Evolutionary conservation across 2,888 invertebrate genomes (phyloP).

Genomic region (Pyrochroa serraticornis): DNA sequence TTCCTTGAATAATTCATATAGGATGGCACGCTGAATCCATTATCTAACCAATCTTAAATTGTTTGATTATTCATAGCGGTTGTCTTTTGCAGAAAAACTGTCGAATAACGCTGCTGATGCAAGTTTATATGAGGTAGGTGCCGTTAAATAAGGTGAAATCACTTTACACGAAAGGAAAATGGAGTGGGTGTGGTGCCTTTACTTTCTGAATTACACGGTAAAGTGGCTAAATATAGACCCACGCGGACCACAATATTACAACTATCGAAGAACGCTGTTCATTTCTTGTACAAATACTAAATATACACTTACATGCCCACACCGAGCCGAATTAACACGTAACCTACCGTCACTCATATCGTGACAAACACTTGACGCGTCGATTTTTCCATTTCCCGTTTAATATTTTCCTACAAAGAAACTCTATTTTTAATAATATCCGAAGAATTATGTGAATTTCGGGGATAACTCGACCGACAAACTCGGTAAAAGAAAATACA

Average conservation of each 20-base stretch:
- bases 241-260: constrained; percentile 6
- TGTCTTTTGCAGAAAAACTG: constrained; percentile 5
- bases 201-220: constrained; percentile 24
- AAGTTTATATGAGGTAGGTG: constrained; percentile 8
- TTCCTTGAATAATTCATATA: neutral
- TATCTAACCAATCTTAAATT: constrained; percentile 1
- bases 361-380: too few relatives aligned
- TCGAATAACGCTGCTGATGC: constrained; percentile 10
- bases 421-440: neutral
- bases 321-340: neutral
- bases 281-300: constrained; percentile 1
- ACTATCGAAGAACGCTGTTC: neutral
- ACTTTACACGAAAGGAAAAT: constrained; percentile 19
- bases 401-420: too few relatives aligned
- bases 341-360: neutral
- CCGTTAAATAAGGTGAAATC: constrained; percentile 21
- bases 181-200: constrained; percentile 23
- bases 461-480: constrained; percentile 7
- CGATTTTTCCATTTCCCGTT: too few relatives aligned
- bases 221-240: constrained; percentile 26
- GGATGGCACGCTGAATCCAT: neutral
- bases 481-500: constrained; percentile 16
- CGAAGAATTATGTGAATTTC: constrained; percentile 14
- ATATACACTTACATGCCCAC: neutral
- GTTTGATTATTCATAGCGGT: neutral